Evolutionary conservation across 2,888 invertebrate genomes (phyloP).

Genomic region (Drosophila melanosoma): DNA sequence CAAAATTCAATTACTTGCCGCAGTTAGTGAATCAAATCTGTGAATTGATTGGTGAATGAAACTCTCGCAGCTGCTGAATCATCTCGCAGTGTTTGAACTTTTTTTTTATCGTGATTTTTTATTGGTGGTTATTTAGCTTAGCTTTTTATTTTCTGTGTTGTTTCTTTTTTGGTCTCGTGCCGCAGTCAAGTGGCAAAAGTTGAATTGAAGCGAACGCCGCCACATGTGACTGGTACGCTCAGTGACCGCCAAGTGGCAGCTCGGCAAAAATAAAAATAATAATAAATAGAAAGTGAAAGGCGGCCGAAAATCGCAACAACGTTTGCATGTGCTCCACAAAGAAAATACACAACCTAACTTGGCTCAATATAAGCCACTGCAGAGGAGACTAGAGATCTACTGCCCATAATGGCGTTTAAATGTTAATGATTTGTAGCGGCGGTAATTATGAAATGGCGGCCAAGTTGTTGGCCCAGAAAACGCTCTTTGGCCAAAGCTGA

Average conservation of each 20-base stretch:
- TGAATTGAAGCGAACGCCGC: slow-evolving; percentile 41
- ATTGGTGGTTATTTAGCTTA: not conserved
- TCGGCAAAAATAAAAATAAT: slow-evolving; percentile 13
- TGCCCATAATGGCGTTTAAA: slow-evolving; percentile 29
- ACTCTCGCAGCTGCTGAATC: slow-evolving; percentile 44
- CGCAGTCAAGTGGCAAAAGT: slow-evolving; percentile 57
- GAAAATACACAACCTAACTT: slow-evolving; percentile 18
- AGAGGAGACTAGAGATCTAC: slow-evolving; percentile 10
- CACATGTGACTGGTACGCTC: slow-evolving; percentile 34
- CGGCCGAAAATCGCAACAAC: slow-evolving; percentile 36
- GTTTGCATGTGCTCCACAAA: slow-evolving; percentile 41
- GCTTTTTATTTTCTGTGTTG: slow-evolving; percentile 5
- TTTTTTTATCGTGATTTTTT: not conserved
- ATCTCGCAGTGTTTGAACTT: slow-evolving; percentile 29
- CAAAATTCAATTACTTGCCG: not conserved
- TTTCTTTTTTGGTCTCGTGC: slow-evolving; percentile 45
- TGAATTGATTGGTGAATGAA: slow-evolving; percentile 36
- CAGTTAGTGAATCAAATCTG: slow-evolving; percentile 14
- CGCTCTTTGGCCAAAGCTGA: slow-evolving; percentile 33
- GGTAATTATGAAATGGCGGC: slow-evolving; percentile 44
- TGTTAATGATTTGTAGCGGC: slow-evolving; percentile 48
- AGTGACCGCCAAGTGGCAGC: slow-evolving; percentile 27
- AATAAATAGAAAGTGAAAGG: slow-evolving; percentile 60
- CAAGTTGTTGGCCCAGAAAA: slow-evolving; percentile 52
- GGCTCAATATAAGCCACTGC: slow-evolving; percentile 19